phyloP scores from a whole-genome alignment of 2,113 vertebrate genomes.

The Lophotis ruficrista region DNA sequence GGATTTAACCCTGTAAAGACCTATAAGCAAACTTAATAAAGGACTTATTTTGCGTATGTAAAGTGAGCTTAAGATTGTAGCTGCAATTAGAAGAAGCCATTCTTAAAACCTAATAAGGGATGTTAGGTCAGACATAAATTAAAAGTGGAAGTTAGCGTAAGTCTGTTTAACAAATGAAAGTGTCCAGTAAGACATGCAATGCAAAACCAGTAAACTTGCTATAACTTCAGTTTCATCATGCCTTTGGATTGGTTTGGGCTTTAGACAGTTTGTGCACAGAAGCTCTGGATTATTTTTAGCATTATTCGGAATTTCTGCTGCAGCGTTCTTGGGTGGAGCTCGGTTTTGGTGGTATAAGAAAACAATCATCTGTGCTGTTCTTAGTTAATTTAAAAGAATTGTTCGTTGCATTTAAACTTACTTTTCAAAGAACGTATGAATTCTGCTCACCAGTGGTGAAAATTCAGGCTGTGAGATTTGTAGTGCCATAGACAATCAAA shows the following conservation, averaged over 20 bases:
- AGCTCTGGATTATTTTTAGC: neutral
- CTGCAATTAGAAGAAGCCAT: neutral
- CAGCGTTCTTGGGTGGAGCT: neutral
- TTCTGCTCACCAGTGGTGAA: neutral
- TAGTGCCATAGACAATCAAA: neutral
- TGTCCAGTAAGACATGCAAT: neutral
- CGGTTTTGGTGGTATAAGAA: neutral
- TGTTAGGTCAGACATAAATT: neutral
- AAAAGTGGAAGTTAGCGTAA: neutral
- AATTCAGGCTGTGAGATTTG: neutral
- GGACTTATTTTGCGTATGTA: neutral
- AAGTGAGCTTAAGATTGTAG: neutral
- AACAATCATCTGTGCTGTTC: neutral
- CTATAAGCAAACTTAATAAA: neutral
- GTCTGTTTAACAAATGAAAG: neutral
- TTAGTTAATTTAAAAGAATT: neutral
- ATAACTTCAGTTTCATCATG: neutral
- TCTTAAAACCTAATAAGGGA: neutral
- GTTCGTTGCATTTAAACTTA: neutral
- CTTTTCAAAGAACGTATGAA: neutral
- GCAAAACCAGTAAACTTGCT: neutral
- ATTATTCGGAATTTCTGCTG: neutral
- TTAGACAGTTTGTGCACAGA: neutral
- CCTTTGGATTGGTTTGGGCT: neutral
- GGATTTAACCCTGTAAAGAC: conserved; percentile 3